phyloP scores from a whole-genome alignment of 2,888 invertebrate species.

The Bombylius major region DNA sequence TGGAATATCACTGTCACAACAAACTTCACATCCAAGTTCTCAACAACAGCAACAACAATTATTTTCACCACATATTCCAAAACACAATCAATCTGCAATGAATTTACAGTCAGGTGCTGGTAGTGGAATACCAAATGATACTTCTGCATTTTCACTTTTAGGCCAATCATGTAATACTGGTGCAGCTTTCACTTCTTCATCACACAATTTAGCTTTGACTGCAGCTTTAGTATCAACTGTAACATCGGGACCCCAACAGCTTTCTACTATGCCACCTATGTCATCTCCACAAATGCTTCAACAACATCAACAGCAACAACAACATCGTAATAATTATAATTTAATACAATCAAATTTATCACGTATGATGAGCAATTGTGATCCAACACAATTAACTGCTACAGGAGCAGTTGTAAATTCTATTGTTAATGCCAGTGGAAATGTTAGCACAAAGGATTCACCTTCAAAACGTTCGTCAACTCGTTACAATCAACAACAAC shows the following conservation, averaged over 20 bases:
- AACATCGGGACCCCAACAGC: constrained; percentile 30
- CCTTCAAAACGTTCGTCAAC: constrained; percentile 27
- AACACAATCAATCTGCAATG: background rate
- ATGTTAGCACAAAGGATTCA: constrained; percentile 21
- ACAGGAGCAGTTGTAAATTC: background rate
- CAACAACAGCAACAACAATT: constrained; percentile 3
- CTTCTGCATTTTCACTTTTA: constrained; percentile 6
- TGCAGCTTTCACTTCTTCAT: constrained; percentile 69
- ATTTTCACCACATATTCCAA: constrained; percentile 4
- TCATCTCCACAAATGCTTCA: constrained; percentile 18
- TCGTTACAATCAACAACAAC: constrained; percentile 24
- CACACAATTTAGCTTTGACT: constrained; percentile 69
- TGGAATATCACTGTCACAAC: constrained; percentile 6
- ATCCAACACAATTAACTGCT: background rate
- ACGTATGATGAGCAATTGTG: constrained; percentile 9
- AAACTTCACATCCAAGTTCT: constrained; percentile 2
- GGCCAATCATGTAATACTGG: constrained; percentile 37
- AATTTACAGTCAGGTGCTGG: background rate
- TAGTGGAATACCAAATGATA: constrained; percentile 1
- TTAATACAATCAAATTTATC: constrained; percentile 17
- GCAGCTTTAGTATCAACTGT: constrained; percentile 64
- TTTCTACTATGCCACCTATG: constrained; percentile 10
- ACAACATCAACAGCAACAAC: constrained; percentile 18
- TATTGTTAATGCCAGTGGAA: background rate
- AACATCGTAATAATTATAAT: constrained; percentile 19